phyloP scores from a whole-genome alignment of 2,797 vertebrate genomes.

The Champsocephalus esox region DNA sequence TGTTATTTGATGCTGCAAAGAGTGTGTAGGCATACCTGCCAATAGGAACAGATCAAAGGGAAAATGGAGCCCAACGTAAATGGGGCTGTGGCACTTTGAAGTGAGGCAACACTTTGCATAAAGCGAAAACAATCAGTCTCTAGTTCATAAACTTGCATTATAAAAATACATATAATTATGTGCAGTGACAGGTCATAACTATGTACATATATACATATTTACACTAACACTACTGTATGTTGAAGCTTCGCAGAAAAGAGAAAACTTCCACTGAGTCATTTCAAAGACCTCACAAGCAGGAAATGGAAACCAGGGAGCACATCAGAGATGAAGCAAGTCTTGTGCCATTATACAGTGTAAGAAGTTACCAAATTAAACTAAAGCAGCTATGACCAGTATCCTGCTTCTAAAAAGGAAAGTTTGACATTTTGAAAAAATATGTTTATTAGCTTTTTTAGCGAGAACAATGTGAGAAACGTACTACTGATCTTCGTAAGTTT shows the following conservation, averaged over 20 bases:
- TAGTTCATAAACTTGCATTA: slow-evolving; percentile 24
- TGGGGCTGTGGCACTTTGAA: slow-evolving; percentile 62
- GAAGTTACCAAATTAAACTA: background rate
- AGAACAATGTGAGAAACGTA: too few species aligned
- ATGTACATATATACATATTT: background rate
- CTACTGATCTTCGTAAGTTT: too few species aligned
- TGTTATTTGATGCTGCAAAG: slow-evolving; percentile 71
- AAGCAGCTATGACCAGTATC: background rate
- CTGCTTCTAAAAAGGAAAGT: background rate
- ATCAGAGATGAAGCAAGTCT: background rate
- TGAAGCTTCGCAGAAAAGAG: background rate
- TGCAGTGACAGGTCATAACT: slow-evolving; percentile 2
- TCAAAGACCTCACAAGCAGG: background rate
- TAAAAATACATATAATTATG: slow-evolving; percentile 8
- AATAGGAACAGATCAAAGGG: slow-evolving; percentile 69
- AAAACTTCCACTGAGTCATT: background rate
- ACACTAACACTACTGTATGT: too few species aligned
- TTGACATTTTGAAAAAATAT: background rate
- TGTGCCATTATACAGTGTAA: background rate
- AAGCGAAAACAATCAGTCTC: slow-evolving; percentile 57
- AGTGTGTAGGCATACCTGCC: slow-evolving; percentile 62
- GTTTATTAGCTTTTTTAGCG: background rate
- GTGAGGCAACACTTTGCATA: slow-evolving; percentile 62
- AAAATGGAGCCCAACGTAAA: slow-evolving; percentile 54
- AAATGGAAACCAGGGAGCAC: slow-evolving; percentile 1